These are phyloP conservation scores for Bradypodion ventrale DNA, from an alignment of 2,797 vertebrate genomes.

Conservation along the genomic window DNA sequence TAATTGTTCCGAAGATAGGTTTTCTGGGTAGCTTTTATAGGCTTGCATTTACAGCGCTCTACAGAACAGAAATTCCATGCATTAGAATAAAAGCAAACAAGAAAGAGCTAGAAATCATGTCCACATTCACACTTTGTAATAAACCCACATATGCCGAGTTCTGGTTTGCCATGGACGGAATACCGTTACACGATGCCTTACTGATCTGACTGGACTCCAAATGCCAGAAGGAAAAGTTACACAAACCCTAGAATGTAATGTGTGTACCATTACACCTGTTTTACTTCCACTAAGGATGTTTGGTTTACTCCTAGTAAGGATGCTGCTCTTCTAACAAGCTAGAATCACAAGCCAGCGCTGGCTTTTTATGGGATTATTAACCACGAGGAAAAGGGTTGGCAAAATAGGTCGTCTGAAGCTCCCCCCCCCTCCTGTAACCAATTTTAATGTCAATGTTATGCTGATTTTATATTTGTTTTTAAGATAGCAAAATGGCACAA, in stretches of 20 bases:
- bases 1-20: constrained; percentile 93
- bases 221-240: not conserved
- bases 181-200: not conserved
- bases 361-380: not conserved
- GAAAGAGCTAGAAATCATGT: not conserved
- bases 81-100: constrained; percentile 30
- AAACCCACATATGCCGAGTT: not conserved
- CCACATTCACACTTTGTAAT: not conserved
- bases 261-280: not conserved
- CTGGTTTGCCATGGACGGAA: not conserved
- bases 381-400: too few relatives aligned
- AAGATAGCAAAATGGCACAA: too few relatives aligned
- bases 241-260: not conserved
- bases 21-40: constrained; percentile 83
- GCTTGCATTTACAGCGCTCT: constrained; percentile 93
- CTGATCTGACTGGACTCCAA: not conserved
- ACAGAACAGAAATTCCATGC: constrained; percentile 58
- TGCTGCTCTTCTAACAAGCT: not conserved
- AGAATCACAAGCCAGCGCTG: not conserved
- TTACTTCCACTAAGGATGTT: too few relatives aligned
- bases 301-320: too few relatives aligned
- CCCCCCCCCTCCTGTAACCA: too few relatives aligned
- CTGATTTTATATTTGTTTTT: too few relatives aligned
- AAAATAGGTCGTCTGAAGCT: too few relatives aligned
- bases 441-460: too few relatives aligned